These are phyloP conservation scores for Eupithecia exiguata DNA, from an alignment of 2,888 invertebrate species.

Conservation along the genomic window DNA sequence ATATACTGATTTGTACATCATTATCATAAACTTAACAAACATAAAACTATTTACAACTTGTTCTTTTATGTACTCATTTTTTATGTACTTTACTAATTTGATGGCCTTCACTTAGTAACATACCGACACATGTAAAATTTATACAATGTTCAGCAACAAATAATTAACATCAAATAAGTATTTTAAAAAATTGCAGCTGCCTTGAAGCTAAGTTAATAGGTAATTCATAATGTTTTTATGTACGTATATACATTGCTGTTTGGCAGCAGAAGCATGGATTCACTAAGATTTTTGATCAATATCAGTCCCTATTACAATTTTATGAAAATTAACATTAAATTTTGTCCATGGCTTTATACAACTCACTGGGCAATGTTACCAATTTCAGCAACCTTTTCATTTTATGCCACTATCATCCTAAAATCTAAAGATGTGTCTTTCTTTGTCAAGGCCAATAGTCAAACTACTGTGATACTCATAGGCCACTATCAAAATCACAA, in stretches of 20 bases:
- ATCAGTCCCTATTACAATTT: background rate
- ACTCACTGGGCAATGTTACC: background rate
- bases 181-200: background rate
- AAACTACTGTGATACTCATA: background rate
- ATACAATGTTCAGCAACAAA: background rate
- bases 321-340: background rate
- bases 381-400: background rate
- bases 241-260: background rate
- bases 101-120: background rate
- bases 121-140: background rate
- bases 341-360: background rate
- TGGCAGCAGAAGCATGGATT: background rate
- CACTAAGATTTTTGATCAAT: background rate
- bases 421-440: background rate
- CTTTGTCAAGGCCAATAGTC: background rate
- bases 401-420: background rate
- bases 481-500: background rate
- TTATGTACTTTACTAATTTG: background rate
- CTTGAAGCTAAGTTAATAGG: background rate
- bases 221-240: background rate
- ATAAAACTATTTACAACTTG: constrained; percentile 28
- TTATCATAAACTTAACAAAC: constrained; percentile 19
- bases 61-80: constrained; percentile 11
- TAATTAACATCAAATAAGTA: background rate
- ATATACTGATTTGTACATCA: constrained; percentile 30